Base-by-base conservation (phyloP, 2,113 vertebrate genomes). In the Dromiciops gliroides region DNA sequence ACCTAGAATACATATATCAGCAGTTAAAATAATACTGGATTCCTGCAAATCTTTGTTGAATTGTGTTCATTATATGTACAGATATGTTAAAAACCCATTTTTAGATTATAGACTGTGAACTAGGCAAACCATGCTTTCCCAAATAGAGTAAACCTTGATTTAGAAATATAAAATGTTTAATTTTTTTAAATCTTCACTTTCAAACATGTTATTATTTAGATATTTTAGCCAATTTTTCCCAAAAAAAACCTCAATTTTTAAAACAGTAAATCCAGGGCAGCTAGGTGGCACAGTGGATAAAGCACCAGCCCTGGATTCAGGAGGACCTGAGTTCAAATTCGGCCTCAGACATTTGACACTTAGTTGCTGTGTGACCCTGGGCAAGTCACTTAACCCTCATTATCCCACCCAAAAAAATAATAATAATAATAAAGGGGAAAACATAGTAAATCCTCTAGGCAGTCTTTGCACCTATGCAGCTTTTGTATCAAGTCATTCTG, bases 121-220 rank as follows among this genome's bases (percentile, higher is more conserved):
- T 44, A 83, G 48, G 19, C 89, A 93, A 50, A 89, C 48, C 60
- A 91, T 92, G 93, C 10, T 90, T 92, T 53, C 48, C 67, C 94
- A 95, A 92, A 3, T 92, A 90, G 6, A 90, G 31, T 92, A 19
- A 94, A 89, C 90, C 92, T 93, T 92, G 14, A 92, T 91, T 93
- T n/a, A 92, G 26, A 50, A 14, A 22, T 92, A 94, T 93, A 93
- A 96, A 44, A 44, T 83, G n/a, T 44, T 44, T 83, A 44, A 44
- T 83, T 83, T 83, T 44, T 19, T 23, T 8, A 83, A n/a, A 44
- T 23, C 19, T 83, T 83, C n/a, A 44, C 6, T 83, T 83, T 83
- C n/a, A 44, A 49, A 28, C 10, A 90, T 67, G 31, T 16, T 67
- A 37, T 31, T 60, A 52, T 47, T 9, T 89, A 47, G 24, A 24